phyloP scores from a whole-genome alignment of 2,888 invertebrate species.

The Clivina fossor region DNA sequence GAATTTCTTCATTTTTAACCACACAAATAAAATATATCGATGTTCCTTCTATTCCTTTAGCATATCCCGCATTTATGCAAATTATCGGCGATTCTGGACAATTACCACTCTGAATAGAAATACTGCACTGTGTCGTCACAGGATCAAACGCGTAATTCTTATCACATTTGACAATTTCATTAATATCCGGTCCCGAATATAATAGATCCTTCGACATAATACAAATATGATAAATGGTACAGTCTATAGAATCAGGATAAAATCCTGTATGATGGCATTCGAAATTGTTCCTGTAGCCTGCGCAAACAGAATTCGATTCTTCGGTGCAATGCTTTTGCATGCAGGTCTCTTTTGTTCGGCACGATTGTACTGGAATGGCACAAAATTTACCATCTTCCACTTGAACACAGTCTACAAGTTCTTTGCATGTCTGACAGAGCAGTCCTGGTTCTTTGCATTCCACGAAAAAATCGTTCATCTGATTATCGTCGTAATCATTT shows the following conservation, averaged over 20 bases:
- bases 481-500: too few species aligned
- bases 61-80: conserved; percentile 24
- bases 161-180: conserved; percentile 27
- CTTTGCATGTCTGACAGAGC: conserved; percentile 1
- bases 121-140: conserved; percentile 32
- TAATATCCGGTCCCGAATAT: too few species aligned
- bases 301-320: conserved; percentile 9
- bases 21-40: conserved; percentile 35
- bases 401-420: conserved; percentile 3
- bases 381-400: neutral
- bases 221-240: conserved; percentile 27
- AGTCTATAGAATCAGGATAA: conserved; percentile 27
- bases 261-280: conserved; percentile 17
- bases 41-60: conserved; percentile 18
- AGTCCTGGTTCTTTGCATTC: conserved; percentile 3
- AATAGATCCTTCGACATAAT: neutral
- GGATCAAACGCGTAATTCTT: conserved; percentile 31
- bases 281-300: neutral
- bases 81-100: conserved; percentile 20
- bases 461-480: too few species aligned
- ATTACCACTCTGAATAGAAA: conserved; percentile 2
- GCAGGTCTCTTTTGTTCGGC: conserved; percentile 4
- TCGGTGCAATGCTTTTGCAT: conserved; percentile 7
- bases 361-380: neutral
- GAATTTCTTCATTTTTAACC: neutral